Percentiles rank a stretch among this genome's conserved stretches.
These are phyloP conservation scores for Melinaea menophilus DNA, from an alignment of 2,888 invertebrate genomes.

Conservation along the genomic window DNA sequence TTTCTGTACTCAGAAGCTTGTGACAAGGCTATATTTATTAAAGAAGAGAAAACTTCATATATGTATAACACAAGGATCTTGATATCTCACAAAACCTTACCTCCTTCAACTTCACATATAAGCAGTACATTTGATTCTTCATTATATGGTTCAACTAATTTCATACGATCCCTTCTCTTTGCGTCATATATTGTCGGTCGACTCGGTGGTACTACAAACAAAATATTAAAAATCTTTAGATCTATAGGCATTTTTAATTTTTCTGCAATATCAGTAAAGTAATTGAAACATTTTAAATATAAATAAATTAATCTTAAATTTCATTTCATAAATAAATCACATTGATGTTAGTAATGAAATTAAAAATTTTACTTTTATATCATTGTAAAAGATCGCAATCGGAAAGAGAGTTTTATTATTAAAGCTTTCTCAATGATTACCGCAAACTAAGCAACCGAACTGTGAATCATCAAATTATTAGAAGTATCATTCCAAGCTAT, in stretches of 20 bases:
- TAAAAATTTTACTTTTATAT: constrained; percentile 6
- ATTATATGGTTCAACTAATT: constrained; percentile 88
- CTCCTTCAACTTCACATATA: constrained; percentile 90
- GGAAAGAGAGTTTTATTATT: constrained; percentile 3
- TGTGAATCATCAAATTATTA: constrained; percentile 5
- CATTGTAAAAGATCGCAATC: constrained; percentile 4
- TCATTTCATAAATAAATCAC: background rate
- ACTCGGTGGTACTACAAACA: constrained; percentile 87
- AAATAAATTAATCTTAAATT: background rate
- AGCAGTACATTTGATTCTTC: constrained; percentile 90
- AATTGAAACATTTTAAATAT: background rate
- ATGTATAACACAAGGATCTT: too few relatives aligned
- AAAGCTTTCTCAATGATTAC: constrained; percentile 4
- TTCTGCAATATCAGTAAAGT: background rate
- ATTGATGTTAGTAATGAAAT: background rate
- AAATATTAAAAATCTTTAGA: background rate
- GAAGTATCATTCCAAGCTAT: constrained; percentile 1
- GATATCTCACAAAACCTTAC: constrained; percentile 57
- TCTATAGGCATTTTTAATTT: too few relatives aligned
- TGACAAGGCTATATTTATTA: too few relatives aligned
- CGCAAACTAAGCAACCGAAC: background rate
- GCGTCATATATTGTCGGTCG: constrained; percentile 90
- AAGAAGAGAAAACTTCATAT: too few relatives aligned
- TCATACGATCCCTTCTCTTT: constrained; percentile 85
- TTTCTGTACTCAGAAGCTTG: too few relatives aligned